Evolutionary conservation across 2,797 vertebrate genomes (phyloP).

Genomic region (Mus minutoides): DNA sequence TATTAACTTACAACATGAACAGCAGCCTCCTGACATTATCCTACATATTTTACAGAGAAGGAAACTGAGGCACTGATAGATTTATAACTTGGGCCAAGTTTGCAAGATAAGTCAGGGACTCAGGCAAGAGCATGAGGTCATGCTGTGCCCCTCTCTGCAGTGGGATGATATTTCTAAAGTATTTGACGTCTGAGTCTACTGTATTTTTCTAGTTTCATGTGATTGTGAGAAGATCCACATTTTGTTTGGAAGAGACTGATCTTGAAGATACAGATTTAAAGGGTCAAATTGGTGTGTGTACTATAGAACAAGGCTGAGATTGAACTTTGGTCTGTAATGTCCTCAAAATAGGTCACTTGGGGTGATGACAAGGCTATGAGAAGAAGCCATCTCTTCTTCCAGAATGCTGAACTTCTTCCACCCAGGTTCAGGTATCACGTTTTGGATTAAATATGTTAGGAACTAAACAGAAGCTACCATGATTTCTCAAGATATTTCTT

Average conservation of each 20-base stretch:
- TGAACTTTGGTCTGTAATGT: background rate
- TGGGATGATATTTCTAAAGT: background rate
- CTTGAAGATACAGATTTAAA: background rate
- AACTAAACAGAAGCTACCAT: fast-evolving
- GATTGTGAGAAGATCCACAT: background rate
- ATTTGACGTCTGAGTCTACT: fast-evolving
- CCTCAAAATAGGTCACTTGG: background rate
- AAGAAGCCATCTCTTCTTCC: background rate
- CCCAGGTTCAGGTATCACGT: too few relatives aligned
- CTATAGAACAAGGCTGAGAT: background rate
- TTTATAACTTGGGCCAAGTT: background rate
- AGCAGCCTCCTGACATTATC: too few relatives aligned
- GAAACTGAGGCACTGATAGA: background rate
- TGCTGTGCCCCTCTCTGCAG: fast-evolving
- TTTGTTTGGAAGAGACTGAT: background rate
- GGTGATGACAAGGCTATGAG: fast-evolving
- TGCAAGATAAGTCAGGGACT: background rate
- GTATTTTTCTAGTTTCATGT: fast-evolving
- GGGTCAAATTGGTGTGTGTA: background rate
- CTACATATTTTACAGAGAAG: background rate
- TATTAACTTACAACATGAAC: constrained; percentile 33
- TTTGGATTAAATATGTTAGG: background rate
- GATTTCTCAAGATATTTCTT: fast-evolving
- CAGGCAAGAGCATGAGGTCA: fast-evolving
- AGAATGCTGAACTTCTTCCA: background rate